These are phyloP conservation scores for Semotilus atromaculatus DNA, from an alignment of 2,797 vertebrate species.

Conservation along the genomic window DNA sequence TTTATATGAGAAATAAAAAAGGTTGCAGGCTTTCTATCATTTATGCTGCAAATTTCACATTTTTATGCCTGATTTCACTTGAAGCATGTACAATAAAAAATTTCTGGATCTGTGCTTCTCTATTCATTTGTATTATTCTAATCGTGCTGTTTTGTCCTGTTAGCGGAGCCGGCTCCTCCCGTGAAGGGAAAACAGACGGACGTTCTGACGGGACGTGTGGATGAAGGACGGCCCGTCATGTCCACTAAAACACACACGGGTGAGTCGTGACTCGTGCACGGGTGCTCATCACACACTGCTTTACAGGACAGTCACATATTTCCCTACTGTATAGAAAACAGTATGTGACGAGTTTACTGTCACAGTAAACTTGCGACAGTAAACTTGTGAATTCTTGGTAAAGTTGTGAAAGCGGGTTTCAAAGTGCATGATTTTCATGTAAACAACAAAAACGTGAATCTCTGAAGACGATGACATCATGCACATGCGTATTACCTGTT, in stretches of 20 bases:
- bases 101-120: neutral
- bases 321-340: too few species aligned
- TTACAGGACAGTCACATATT: neutral
- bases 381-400: too few species aligned
- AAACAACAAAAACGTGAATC: too few species aligned
- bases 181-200: constrained; percentile 62
- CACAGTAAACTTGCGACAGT: too few species aligned
- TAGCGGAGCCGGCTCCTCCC: neutral
- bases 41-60: neutral
- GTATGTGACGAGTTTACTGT: too few species aligned
- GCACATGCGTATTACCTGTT: too few species aligned
- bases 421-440: too few species aligned
- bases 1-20: neutral
- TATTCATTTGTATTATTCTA: neutral
- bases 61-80: neutral
- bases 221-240: constrained; percentile 59
- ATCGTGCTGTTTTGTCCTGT: constrained; percentile 51
- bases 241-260: constrained; percentile 72
- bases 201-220: constrained; percentile 49
- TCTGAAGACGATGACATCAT: too few species aligned
- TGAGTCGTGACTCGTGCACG: constrained; percentile 53
- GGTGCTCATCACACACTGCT: neutral
- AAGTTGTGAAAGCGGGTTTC: too few species aligned
- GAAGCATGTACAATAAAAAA: neutral
- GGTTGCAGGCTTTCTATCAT: neutral